phyloP scores from a whole-genome alignment of 1,140 invertebrate genomes.

The Panagrolaimus sp. region DNA sequence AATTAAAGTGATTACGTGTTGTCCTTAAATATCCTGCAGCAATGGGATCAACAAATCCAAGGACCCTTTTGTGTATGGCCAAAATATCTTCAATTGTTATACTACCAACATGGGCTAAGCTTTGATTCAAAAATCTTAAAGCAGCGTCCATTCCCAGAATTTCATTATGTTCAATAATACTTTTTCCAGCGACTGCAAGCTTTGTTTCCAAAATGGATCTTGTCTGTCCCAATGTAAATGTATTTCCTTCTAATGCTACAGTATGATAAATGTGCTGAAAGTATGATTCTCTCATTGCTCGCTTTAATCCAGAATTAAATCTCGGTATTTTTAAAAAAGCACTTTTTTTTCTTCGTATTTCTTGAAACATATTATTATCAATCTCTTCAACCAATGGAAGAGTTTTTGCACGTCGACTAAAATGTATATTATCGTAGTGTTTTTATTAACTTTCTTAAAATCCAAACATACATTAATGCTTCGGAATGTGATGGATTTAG shows the following conservation, averaged over 20 bases:
- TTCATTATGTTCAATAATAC: slow-evolving; percentile 92
- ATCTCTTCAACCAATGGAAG: slow-evolving; percentile 80
- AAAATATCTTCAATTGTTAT: slow-evolving; percentile 67
- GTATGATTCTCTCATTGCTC: slow-evolving; percentile 72
- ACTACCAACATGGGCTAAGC: slow-evolving; percentile 64
- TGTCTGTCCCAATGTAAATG: slow-evolving; percentile 86
- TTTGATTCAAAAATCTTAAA: slow-evolving; percentile 89
- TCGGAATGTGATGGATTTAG: slow-evolving; percentile 74
- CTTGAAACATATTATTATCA: slow-evolving; percentile 71
- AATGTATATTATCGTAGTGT: slow-evolving; percentile 37
- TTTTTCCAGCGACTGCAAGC: slow-evolving; percentile 84
- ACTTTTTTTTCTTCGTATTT: slow-evolving; percentile 78
- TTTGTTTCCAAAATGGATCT: slow-evolving; percentile 81
- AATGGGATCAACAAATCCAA: slow-evolving; percentile 74
- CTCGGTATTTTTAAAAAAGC: slow-evolving; percentile 77
- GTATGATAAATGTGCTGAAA: slow-evolving; percentile 89
- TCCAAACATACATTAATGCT: slow-evolving; percentile 66
- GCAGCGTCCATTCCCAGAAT: slow-evolving; percentile 85
- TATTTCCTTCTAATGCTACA: slow-evolving; percentile 93
- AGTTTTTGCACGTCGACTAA: slow-evolving; percentile 72
- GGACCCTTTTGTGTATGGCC: slow-evolving; percentile 81
- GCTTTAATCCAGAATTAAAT: slow-evolving; percentile 70
- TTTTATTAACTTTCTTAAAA: slow-evolving; percentile 2
- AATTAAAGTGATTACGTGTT: too few species aligned
- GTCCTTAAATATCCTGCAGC: slow-evolving; percentile 61